These are phyloP conservation scores for Drosophila subsilvestris DNA, from an alignment of 2,888 invertebrate species.

Conservation along the genomic window DNA sequence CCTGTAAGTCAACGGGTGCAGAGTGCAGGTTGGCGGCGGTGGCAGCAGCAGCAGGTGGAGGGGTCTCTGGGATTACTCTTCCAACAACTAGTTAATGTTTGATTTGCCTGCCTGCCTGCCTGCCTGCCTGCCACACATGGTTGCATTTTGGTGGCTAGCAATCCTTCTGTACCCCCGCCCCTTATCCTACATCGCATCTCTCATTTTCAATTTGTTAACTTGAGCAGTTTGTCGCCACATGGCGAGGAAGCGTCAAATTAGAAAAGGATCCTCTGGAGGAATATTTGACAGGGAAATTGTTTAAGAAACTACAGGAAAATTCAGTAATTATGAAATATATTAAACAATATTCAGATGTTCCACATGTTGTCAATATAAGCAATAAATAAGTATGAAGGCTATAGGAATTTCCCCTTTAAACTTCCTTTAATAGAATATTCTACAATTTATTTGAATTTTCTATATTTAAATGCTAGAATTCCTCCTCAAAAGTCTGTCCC, in stretches of 20 bases:
- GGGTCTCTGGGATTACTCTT: constrained; percentile 54
- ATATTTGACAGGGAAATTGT: background rate
- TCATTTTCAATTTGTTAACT: constrained; percentile 33
- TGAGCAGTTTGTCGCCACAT: constrained; percentile 44
- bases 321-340: constrained; percentile 1
- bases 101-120: constrained; percentile 58
- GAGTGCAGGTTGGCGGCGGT: background rate
- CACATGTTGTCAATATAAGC: too few relatives aligned
- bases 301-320: background rate
- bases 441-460: background rate
- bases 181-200: background rate
- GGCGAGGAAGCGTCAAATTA: constrained; percentile 15
- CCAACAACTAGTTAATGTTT: constrained; percentile 76
- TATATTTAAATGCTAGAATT: too few relatives aligned
- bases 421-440: background rate
- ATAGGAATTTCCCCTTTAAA: background rate
- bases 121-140: constrained; percentile 56
- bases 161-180: background rate
- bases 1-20: constrained; percentile 49
- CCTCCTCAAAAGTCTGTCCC: too few relatives aligned
- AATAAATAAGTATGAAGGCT: too few relatives aligned
- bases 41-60: constrained; percentile 1
- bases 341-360: too few relatives aligned
- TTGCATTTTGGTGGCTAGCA: constrained; percentile 51
- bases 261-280: background rate